Percentiles rank a stretch among this genome's conserved stretches.
phyloP scores from a whole-genome alignment of 2,888 invertebrate genomes.

The Nipponacmea schrenckii region DNA sequence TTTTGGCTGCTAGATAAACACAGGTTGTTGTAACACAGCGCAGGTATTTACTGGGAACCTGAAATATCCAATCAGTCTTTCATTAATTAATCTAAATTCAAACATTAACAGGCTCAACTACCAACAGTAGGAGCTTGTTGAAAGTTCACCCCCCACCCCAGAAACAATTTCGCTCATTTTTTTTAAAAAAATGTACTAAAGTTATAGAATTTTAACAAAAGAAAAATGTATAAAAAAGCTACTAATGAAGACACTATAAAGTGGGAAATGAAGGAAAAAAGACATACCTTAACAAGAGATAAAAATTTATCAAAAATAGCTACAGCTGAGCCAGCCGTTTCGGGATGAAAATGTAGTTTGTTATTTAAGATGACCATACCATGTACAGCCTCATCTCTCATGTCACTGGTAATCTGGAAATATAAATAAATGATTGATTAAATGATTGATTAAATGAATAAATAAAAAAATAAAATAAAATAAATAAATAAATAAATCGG shows the following conservation, averaged over 20 bases:
- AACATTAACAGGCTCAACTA: too few relatives aligned
- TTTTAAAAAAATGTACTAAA: not conserved
- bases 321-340: slow-evolving; percentile 60
- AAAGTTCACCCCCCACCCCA: too few relatives aligned
- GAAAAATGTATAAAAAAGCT: too few relatives aligned
- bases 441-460: too few relatives aligned
- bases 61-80: slow-evolving; percentile 20
- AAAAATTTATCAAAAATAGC: slow-evolving; percentile 63
- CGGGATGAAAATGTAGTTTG: slow-evolving; percentile 57
- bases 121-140: not conserved
- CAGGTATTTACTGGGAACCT: slow-evolving; percentile 77
- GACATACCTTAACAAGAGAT: slow-evolving; percentile 60
- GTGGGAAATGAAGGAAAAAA: not conserved
- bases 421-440: too few relatives aligned
- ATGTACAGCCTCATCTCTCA: slow-evolving; percentile 52
- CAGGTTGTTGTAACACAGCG: slow-evolving; percentile 88
- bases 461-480: too few relatives aligned
- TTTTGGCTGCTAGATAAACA: slow-evolving; percentile 82
- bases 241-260: too few relatives aligned
- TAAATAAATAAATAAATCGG: too few relatives aligned
- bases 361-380: slow-evolving; percentile 55
- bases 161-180: too few relatives aligned
- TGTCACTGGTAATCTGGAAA: slow-evolving; percentile 39
- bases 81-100: too few relatives aligned
- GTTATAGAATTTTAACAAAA: not conserved